Evolutionary conservation across 1,140 invertebrate species (phyloP).

Genomic region (Trialeurodes vaporariorum): DNA sequence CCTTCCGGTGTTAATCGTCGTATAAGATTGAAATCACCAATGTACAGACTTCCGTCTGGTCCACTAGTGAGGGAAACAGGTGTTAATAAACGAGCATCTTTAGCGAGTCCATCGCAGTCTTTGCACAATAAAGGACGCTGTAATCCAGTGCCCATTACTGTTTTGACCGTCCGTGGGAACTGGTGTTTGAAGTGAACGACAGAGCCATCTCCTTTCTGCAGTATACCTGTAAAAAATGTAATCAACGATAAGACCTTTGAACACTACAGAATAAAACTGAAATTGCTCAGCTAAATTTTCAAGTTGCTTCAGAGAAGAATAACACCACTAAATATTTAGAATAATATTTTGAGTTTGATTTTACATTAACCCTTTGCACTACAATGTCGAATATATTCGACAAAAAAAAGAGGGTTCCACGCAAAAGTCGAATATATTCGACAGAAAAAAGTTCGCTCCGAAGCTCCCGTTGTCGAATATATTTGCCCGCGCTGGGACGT

Average conservation of each 20-base stretch:
- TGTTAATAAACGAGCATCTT: conserved; percentile 73
- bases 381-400: no score
- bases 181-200: conserved; percentile 79
- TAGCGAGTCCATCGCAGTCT: conserved; percentile 77
- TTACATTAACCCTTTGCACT: no score
- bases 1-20: conserved; percentile 84
- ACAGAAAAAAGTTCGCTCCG: no score
- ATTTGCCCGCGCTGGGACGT: no score
- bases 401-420: no score
- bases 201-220: conserved; percentile 93
- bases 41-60: conserved; percentile 90
- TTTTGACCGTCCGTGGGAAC: conserved; percentile 76
- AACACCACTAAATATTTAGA: no score
- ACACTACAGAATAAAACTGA: neutral
- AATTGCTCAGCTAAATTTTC: neutral
- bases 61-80: conserved; percentile 87
- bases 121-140: conserved; percentile 59
- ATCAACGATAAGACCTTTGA: neutral
- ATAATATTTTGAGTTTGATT: no score
- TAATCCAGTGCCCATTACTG: conserved; percentile 89
- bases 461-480: no score
- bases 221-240: conserved; percentile 51
- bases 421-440: no score
- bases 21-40: conserved; percentile 94
- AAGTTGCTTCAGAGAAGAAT: no score